phyloP scores from a whole-genome alignment of 1,140 invertebrate genomes.

The Atopsyche davidsoni region DNA sequence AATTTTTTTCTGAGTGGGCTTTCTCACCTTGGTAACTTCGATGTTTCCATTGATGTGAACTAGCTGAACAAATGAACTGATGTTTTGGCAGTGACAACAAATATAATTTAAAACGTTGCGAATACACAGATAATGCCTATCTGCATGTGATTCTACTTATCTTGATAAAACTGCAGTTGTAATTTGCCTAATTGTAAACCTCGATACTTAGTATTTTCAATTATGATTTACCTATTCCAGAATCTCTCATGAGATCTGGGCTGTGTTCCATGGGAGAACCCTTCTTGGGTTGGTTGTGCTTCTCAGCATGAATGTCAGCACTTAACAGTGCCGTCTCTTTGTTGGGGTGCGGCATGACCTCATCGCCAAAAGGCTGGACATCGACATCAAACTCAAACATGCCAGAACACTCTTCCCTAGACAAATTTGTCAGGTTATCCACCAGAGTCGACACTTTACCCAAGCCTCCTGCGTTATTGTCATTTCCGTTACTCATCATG shows the following conservation, averaged over 20 bases:
- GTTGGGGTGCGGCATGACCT: not conserved
- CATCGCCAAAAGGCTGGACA: constrained; percentile 19
- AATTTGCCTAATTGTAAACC: no score
- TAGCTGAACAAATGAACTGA: no score
- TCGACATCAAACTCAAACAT: constrained; percentile 48
- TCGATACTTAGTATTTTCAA: no score
- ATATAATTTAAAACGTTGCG: no score
- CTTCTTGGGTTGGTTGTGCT: constrained; percentile 3
- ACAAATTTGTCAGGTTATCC: constrained; percentile 42
- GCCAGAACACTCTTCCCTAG: constrained; percentile 44
- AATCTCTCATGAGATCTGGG: constrained; percentile 49
- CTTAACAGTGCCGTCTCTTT: constrained; percentile 3
- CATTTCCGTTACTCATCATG: constrained; percentile 3
- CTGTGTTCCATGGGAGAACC: constrained; percentile 38
- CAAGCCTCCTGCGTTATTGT: constrained; percentile 5
- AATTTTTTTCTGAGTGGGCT: no score
- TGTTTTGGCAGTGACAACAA: no score
- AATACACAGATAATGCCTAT: no score
- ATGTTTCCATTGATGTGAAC: no score
- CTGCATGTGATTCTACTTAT: no score
- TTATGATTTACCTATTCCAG: constrained; percentile 47
- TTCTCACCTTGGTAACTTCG: no score
- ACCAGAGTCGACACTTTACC: constrained; percentile 29
- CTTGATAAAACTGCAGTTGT: no score
- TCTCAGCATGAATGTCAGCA: constrained; percentile 12